Conservation (phyloP, 2,113 vertebrate genomes). For the Eurypyga helias region DNA sequence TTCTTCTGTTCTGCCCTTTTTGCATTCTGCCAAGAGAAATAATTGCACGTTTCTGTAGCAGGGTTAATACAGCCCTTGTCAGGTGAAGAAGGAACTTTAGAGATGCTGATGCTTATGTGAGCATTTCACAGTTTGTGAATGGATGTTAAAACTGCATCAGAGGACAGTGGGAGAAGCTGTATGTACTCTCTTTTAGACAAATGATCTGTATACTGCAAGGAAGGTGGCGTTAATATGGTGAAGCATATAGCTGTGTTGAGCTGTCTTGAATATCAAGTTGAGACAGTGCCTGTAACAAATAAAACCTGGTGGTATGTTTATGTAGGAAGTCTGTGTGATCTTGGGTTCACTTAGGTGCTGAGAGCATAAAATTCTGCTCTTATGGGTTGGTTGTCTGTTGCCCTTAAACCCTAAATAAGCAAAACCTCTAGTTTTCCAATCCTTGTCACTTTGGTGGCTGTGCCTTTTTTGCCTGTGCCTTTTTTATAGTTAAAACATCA, state of each 20-base stretch:
- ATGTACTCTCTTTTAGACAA: background rate
- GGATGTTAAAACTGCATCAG: background rate
- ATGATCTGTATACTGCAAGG: background rate
- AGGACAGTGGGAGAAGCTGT: background rate
- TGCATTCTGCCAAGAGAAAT: background rate
- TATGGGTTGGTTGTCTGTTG: background rate
- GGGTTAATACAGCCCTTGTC: background rate
- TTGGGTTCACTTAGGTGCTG: background rate
- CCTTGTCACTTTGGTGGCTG: background rate
- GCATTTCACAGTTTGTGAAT: background rate
- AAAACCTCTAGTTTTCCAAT: background rate
- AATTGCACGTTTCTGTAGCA: background rate
- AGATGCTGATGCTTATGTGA: background rate
- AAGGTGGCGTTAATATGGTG: background rate
- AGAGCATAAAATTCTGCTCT: background rate
- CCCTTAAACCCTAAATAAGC: background rate
- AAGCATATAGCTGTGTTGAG: background rate
- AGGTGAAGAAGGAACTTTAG: background rate
- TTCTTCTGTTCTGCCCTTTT: background rate
- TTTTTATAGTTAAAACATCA: background rate
- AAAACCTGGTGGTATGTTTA: background rate
- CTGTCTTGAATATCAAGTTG: background rate
- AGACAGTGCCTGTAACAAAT: background rate
- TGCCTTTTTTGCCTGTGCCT: background rate
- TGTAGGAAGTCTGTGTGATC: background rate